These are phyloP conservation scores for Aporrectodea caliginosa DNA, from an alignment of 1,140 invertebrate genomes.

Conservation along the genomic window DNA sequence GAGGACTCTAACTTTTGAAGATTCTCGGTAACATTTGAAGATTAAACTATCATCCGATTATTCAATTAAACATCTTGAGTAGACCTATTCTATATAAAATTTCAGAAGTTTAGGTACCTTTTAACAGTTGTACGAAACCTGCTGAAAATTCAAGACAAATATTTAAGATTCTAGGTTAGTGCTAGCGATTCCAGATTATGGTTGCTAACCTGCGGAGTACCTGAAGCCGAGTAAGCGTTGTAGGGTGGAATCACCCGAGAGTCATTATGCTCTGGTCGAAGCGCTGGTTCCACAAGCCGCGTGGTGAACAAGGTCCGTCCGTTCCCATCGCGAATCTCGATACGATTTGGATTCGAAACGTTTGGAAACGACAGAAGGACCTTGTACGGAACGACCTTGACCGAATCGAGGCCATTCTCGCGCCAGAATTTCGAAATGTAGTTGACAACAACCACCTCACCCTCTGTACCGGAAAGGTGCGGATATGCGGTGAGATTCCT, in stretches of 20 bases:
- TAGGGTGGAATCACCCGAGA: slow-evolving; percentile 47
- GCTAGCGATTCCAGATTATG: too few relatives aligned
- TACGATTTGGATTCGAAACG: slow-evolving; percentile 37
- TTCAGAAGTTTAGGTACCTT: too few relatives aligned
- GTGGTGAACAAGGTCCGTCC: slow-evolving; percentile 22
- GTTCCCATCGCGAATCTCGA: neutral
- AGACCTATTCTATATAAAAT: too few relatives aligned
- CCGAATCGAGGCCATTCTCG: slow-evolving; percentile 41
- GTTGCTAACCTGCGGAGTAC: slow-evolving; percentile 25
- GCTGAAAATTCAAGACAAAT: too few relatives aligned
- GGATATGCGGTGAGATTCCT: slow-evolving; percentile 43
- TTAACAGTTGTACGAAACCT: too few relatives aligned
- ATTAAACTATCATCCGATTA: too few relatives aligned
- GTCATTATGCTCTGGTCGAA: slow-evolving; percentile 42
- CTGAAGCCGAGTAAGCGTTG: slow-evolving; percentile 42
- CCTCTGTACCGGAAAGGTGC: slow-evolving; percentile 45
- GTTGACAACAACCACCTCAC: slow-evolving; percentile 39
- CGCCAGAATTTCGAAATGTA: slow-evolving; percentile 41
- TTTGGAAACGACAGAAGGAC: slow-evolving; percentile 51
- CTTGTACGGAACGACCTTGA: slow-evolving; percentile 43
- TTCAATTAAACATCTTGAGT: too few relatives aligned
- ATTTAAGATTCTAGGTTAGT: too few relatives aligned
- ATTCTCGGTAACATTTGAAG: too few relatives aligned
- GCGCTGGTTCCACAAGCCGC: slow-evolving; percentile 38
- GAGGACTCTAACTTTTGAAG: too few relatives aligned